Percentiles rank a stretch among this genome's conserved stretches.
These are phyloP conservation scores for Maccullochella peelii DNA, from an alignment of 2,113 vertebrate species.

Conservation along the genomic window DNA sequence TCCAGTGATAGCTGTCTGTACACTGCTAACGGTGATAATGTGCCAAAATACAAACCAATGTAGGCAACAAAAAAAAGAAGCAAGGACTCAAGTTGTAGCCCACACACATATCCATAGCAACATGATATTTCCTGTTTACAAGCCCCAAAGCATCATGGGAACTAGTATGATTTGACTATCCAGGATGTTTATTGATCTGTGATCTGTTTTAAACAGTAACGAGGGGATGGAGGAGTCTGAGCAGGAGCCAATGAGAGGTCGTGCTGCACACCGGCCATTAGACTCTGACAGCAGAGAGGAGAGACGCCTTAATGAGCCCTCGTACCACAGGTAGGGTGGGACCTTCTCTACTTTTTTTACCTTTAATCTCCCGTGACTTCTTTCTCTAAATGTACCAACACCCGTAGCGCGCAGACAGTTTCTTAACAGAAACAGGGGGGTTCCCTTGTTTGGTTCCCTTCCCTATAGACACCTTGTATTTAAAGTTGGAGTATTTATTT, in stretches of 20 bases:
- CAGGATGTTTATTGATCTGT: background rate
- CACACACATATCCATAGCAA: no score
- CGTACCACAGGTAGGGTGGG: conserved; percentile 31
- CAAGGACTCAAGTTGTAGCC: no score
- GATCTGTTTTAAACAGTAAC: conserved; percentile 63
- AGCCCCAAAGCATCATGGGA: background rate
- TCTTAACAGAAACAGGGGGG: no score
- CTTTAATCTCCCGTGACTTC: no score
- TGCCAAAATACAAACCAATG: background rate
- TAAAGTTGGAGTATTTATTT: no score
- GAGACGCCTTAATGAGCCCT: background rate
- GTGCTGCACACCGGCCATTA: background rate
- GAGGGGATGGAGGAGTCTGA: conserved; percentile 71
- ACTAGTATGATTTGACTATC: background rate
- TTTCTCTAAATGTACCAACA: no score
- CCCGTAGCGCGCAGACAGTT: no score
- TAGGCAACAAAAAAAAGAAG: background rate
- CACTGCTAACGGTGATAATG: background rate
- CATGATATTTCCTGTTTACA: no score
- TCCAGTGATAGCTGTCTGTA: background rate
- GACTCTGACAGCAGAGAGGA: background rate
- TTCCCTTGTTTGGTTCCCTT: no score
- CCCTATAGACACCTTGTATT: no score
- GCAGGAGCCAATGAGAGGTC: conserved; percentile 66
- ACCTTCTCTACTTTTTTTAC: no score